phyloP scores from a whole-genome alignment of 1,140 invertebrate genomes.

The Trichonephila inaurata region DNA sequence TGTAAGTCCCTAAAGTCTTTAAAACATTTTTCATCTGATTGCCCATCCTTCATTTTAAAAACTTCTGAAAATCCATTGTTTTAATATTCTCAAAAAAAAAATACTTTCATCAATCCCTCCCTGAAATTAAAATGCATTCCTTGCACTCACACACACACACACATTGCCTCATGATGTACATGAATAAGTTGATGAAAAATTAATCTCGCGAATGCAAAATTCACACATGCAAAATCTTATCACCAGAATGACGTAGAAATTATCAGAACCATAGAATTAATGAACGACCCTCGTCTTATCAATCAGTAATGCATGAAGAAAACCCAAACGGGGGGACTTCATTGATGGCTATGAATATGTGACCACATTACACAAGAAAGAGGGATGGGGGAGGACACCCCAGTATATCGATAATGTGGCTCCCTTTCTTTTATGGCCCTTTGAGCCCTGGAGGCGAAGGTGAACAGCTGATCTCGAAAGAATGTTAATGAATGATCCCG shows the following conservation, averaged over 20 bases:
- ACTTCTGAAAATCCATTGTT: too few relatives aligned
- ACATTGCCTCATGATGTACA: too few relatives aligned
- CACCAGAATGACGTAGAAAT: not conserved
- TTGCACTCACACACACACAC: too few relatives aligned
- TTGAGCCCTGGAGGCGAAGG: not conserved
- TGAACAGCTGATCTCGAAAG: slow-evolving; percentile 56
- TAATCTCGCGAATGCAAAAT: not conserved
- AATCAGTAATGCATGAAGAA: too few relatives aligned
- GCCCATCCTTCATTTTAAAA: too few relatives aligned
- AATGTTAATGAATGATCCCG: slow-evolving; percentile 62
- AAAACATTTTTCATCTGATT: too few relatives aligned
- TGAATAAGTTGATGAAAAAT: too few relatives aligned
- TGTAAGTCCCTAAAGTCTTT: too few relatives aligned
- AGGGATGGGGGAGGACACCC: not conserved
- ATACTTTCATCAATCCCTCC: too few relatives aligned
- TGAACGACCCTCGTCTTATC: not conserved
- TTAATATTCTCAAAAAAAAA: too few relatives aligned
- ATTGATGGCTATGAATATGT: not conserved
- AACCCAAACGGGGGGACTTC: too few relatives aligned
- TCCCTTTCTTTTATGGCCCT: not conserved
- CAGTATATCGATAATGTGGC: not conserved
- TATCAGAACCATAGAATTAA: not conserved
- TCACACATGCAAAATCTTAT: not conserved
- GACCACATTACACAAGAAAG: not conserved
- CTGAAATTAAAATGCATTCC: too few relatives aligned